Evolutionary conservation across 2,888 invertebrate species (phyloP), one percentile per base, ranked within the genome.

Genomic region (Theristus sp.): DNA sequence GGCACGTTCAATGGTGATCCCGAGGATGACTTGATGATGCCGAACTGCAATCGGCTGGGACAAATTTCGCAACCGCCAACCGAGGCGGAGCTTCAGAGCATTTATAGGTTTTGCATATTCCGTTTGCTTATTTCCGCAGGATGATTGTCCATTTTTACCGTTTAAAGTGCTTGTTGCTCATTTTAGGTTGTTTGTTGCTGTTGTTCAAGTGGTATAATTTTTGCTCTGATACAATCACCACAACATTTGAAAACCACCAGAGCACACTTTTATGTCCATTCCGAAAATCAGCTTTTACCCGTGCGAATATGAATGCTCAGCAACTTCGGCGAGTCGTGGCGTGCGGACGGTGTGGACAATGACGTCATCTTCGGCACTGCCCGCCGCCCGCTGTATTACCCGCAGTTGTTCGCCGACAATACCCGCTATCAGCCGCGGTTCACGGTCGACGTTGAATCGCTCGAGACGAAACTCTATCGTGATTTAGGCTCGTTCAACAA

Each of bases 301-400:
- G n/a, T n/a, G n/a, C n/a, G n/a, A n/a, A n/a, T n/a, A n/a, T n/a
- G n/a, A n/a, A n/a, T n/a, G n/a, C 17, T 38, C 38, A 38, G 38
- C 38, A 25, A 46, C n/a, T 58, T 58, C 29, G 58, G 58, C 27
- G 47, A 58, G 29, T 20, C n/a, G 20, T 58, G 61, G 61, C 20
- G 46, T 47, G 57, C 59, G n/a, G 63, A 61, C 30, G 56, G 57
- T 20, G 57, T 56, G n/a, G 26, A 52, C 22, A 38, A 49, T 38
- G n/a, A n/a, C 6, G 24, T 61, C n/a, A 49, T 63, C 30, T 63
- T 63, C 61, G 28, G 58, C 26, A 25, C 61, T 13, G n/a, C 46
- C 22, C 24, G 20, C 20, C 26, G 58, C 22, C 56, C 63, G 13
- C 47, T 63, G n/a, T 63, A 63, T 57, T 24, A 63, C 27, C 63